phyloP scores from a whole-genome alignment of 2,113 vertebrate species.

The Aepyceros melampus region DNA sequence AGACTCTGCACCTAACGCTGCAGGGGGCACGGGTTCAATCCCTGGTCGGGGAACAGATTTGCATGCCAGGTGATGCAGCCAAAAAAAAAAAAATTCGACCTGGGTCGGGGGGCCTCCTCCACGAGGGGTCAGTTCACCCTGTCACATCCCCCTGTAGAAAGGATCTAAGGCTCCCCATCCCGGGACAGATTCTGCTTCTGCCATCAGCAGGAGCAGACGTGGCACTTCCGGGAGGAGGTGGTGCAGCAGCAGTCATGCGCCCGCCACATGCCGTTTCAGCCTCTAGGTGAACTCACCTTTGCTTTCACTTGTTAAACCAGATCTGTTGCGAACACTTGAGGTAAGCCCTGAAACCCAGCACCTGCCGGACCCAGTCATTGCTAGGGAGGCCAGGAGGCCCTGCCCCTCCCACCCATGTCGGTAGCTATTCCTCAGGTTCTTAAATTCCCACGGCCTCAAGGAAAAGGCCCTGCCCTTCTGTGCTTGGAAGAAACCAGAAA shows the following conservation, averaged over 20 bases:
- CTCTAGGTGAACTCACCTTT: not conserved
- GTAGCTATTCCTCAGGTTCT: not conserved
- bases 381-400: not conserved
- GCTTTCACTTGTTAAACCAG: not conserved
- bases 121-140: not conserved
- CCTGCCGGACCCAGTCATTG: not conserved
- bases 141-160: not conserved
- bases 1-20: not conserved
- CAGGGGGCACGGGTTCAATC: not conserved
- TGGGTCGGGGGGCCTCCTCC: not conserved
- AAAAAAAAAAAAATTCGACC: not conserved
- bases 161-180: not conserved
- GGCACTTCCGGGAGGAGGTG: not conserved
- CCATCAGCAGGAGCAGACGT: not conserved
- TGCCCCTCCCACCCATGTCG: fast-evolving
- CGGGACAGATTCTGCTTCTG: not conserved
- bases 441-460: not conserved
- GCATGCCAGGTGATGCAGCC: not conserved
- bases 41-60: not conserved
- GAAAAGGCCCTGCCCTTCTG: not conserved
- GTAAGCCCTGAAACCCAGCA: not conserved
- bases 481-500: not conserved
- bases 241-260: fast-evolving
- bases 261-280: not conserved
- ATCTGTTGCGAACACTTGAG: not conserved